A percentile compares a stretch with the other conserved stretches of the same genome.
Evolutionary conservation across 2,888 invertebrate species (phyloP).

Genomic region (Caenorhabditis plicata): DNA sequence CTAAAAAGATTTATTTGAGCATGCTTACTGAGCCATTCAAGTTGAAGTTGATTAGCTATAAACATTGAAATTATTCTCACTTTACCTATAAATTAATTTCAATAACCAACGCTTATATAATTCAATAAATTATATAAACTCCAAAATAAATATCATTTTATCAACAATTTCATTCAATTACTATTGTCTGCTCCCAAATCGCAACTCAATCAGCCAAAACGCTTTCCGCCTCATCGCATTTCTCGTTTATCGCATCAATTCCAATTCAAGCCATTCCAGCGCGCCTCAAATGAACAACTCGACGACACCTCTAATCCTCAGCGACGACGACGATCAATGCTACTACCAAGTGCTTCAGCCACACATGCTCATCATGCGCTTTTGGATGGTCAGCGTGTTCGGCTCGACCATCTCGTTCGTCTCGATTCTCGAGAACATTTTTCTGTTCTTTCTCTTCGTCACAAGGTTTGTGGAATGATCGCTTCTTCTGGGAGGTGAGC

Average conservation of each 20-base stretch:
- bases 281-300: not conserved
- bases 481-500: not conserved
- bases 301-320: not conserved
- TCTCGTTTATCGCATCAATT: too few species aligned
- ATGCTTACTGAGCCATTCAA: too few species aligned
- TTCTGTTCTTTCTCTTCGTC: conserved; percentile 54
- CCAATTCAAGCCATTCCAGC: not conserved
- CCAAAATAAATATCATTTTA: too few species aligned
- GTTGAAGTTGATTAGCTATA: too few species aligned
- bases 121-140: too few species aligned
- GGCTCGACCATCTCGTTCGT: conserved; percentile 54
- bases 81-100: too few species aligned
- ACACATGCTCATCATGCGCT: conserved; percentile 41
- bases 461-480: conserved; percentile 34
- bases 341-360: conserved; percentile 33
- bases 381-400: conserved; percentile 58
- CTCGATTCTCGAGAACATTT: conserved; percentile 54
- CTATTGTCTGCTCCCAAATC: too few species aligned
- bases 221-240: not conserved
- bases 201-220: not conserved
- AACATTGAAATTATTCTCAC: too few species aligned
- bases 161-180: too few species aligned
- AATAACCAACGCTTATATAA: too few species aligned
- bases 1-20: too few species aligned
- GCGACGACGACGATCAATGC: conserved; percentile 19